Evolutionary conservation across 2,113 vertebrate species (phyloP).

Genomic region (Scatophagus argus): DNA sequence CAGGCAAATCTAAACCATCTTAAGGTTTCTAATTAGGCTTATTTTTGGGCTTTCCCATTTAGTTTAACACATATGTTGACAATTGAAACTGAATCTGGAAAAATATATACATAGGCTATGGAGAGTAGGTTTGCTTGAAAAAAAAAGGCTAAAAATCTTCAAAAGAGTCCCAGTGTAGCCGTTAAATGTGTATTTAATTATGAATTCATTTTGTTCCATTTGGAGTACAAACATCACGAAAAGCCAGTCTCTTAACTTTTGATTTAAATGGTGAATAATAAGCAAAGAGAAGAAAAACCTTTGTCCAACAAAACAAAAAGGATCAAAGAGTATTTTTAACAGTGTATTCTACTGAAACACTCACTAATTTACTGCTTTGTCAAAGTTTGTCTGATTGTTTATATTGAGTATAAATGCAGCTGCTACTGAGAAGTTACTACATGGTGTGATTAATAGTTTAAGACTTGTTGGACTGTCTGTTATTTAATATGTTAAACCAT

Average conservation of each 20-base stretch:
- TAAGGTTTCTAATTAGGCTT: conserved; percentile 59
- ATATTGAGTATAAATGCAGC: neutral
- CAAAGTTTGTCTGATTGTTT: conserved; percentile 2
- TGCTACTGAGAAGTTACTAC: neutral
- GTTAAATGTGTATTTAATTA: conserved; percentile 48
- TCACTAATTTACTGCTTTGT: conserved; percentile 17
- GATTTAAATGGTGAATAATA: conserved; percentile 37
- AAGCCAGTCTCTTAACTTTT: conserved; percentile 21
- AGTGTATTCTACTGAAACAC: conserved; percentile 12
- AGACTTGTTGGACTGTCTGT: neutral
- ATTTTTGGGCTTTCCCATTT: conserved; percentile 33
- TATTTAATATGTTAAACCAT: neutral
- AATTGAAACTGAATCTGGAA: conserved; percentile 40
- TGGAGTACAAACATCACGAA: conserved; percentile 18
- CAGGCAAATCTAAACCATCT: conserved; percentile 69
- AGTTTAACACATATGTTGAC: conserved; percentile 45
- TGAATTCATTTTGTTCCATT: conserved; percentile 35
- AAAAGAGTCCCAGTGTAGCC: conserved; percentile 14
- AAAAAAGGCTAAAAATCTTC: conserved; percentile 21
- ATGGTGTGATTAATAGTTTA: neutral
- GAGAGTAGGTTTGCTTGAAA: no score
- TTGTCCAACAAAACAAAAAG: conserved; percentile 2
- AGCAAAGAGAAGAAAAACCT: conserved; percentile 1
- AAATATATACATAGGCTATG: conserved; percentile 14
- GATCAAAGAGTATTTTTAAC: conserved; percentile 18